Evolutionary conservation across 2,113 vertebrate genomes (phyloP).

Genomic region (Crotalus tigris): DNA sequence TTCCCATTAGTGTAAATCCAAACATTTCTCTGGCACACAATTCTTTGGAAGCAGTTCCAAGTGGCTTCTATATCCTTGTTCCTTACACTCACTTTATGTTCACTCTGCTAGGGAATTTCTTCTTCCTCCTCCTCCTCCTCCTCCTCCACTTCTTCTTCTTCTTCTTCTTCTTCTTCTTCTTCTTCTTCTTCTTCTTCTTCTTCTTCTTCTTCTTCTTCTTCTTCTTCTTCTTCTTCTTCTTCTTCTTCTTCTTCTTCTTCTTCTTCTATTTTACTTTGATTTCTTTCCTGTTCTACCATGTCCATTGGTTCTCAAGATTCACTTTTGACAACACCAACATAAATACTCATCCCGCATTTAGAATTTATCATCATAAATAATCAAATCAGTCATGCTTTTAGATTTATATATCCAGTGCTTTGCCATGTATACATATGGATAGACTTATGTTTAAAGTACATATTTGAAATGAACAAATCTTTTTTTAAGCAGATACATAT

Average conservation of each 20-base stretch:
- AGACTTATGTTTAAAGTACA: background rate
- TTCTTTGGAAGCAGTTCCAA: background rate
- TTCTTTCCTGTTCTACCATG: background rate
- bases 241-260: background rate
- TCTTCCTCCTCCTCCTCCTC: rapidly evolving
- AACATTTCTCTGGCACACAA: background rate
- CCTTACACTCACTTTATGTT: background rate
- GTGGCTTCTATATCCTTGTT: background rate
- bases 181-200: background rate
- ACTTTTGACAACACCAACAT: background rate
- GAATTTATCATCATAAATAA: background rate
- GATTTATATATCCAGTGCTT: background rate
- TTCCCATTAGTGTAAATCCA: background rate
- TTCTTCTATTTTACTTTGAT: background rate
- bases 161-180: background rate
- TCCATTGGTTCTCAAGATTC: background rate
- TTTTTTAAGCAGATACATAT: background rate
- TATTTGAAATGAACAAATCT: background rate
- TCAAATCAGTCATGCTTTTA: background rate
- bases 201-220: too few species aligned
- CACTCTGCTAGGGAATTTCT: background rate
- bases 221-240: too few species aligned
- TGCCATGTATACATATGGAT: background rate
- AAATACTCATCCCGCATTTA: background rate
- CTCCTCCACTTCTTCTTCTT: background rate